A percentile compares a stretch with the other conserved stretches of the same genome.
These are phyloP conservation scores for Rostratula benghalensis DNA, from an alignment of 2,113 vertebrate species.

Conservation along the genomic window DNA sequence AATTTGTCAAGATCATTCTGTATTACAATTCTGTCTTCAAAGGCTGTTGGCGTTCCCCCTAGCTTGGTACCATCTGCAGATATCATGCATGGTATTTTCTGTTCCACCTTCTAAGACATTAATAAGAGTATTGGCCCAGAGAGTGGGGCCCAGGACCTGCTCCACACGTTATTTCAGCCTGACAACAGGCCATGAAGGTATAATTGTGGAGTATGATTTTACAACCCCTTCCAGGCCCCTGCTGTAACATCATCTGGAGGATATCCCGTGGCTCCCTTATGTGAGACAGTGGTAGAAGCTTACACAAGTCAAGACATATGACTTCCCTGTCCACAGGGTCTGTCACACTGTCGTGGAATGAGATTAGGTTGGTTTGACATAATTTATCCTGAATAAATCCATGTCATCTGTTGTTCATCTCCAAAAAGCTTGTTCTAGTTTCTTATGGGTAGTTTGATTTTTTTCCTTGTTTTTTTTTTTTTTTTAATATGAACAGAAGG, in stretches of 20 bases:
- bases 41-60: constrained; percentile 11
- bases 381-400: background rate
- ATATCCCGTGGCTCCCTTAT: background rate
- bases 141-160: background rate
- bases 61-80: constrained; percentile 32
- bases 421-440: background rate
- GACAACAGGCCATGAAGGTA: background rate
- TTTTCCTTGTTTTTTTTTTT: background rate
- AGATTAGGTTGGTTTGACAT: background rate
- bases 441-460: background rate
- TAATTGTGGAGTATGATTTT: background rate
- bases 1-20: constrained; percentile 52
- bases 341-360: background rate
- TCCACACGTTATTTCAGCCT: background rate
- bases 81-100: background rate
- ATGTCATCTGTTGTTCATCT: background rate
- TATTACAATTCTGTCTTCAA: constrained; percentile 22
- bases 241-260: background rate
- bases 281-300: background rate
- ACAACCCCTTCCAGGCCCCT: background rate
- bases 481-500: background rate
- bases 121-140: background rate
- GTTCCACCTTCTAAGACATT: background rate
- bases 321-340: background rate
- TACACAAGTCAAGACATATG: background rate